These are phyloP conservation scores for Cheilosia scutellata DNA, from an alignment of 2,888 invertebrate genomes.

Conservation along the genomic window DNA sequence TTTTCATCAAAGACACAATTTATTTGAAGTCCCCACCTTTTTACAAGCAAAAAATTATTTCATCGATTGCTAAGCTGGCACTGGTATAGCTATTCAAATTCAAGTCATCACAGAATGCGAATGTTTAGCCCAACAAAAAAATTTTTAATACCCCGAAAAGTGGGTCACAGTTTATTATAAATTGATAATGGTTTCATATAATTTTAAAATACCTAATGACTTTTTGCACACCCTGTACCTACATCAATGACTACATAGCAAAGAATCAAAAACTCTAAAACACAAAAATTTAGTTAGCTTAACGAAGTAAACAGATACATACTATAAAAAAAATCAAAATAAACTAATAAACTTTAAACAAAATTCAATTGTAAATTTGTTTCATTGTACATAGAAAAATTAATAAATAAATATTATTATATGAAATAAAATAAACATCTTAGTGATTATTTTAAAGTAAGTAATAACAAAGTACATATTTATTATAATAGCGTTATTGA, in stretches of 20 bases:
- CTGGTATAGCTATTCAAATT: too few species aligned
- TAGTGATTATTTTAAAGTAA: slow-evolving; percentile 34
- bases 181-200: too few species aligned
- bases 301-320: not conserved
- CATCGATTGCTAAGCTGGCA: too few species aligned
- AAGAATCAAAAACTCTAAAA: slow-evolving; percentile 3
- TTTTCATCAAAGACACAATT: too few species aligned
- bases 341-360: slow-evolving; percentile 1
- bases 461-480: slow-evolving; percentile 34
- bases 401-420: slow-evolving; percentile 9
- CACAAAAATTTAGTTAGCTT: slow-evolving; percentile 19
- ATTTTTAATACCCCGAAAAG: too few species aligned
- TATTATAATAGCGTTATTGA: slow-evolving; percentile 40
- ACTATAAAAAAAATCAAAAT: slow-evolving; percentile 25
- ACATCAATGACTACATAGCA: not conserved
- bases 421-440: slow-evolving; percentile 25
- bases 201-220: not conserved
- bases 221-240: slow-evolving; percentile 12
- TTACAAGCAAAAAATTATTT: too few species aligned
- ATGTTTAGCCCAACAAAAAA: too few species aligned
- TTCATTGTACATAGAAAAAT: slow-evolving; percentile 65
- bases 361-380: slow-evolving; percentile 64
- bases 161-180: too few species aligned
- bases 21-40: too few species aligned
- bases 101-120: too few species aligned